These are phyloP conservation scores for Drosophila insularis DNA, from an alignment of 1,140 invertebrate species.

Conservation along the genomic window DNA sequence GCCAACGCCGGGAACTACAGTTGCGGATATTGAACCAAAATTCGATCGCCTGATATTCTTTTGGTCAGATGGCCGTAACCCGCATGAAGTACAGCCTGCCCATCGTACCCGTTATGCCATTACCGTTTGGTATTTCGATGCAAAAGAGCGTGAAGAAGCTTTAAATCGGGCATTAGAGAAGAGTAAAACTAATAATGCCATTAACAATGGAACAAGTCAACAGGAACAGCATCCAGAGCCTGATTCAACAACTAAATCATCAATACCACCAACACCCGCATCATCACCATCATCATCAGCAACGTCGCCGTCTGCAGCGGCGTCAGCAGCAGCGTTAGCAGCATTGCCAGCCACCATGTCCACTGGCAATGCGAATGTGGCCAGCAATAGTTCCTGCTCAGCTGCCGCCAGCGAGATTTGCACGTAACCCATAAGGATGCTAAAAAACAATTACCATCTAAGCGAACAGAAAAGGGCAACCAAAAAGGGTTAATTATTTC, in stretches of 20 bases:
- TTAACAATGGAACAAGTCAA: background rate
- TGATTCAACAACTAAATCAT: slow-evolving; percentile 57
- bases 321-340: slow-evolving; percentile 11
- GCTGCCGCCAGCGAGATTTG: slow-evolving; percentile 66
- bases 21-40: slow-evolving; percentile 95
- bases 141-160: slow-evolving; percentile 91
- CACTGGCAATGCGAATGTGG: slow-evolving; percentile 67
- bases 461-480: slow-evolving; percentile 58
- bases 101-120: slow-evolving; percentile 95
- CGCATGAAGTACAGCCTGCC: slow-evolving; percentile 97
- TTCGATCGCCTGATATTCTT: slow-evolving; percentile 98
- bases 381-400: slow-evolving; percentile 55
- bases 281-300: slow-evolving; percentile 26
- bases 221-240: slow-evolving; percentile 47
- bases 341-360: slow-evolving; percentile 61
- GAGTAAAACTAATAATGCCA: slow-evolving; percentile 60
- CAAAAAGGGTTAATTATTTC: slow-evolving; percentile 49
- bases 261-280: background rate
- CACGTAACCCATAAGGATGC: slow-evolving; percentile 59
- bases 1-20: slow-evolving; percentile 90
- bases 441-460: slow-evolving; percentile 24
- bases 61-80: slow-evolving; percentile 98
- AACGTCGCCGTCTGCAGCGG: slow-evolving; percentile 22
- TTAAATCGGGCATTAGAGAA: slow-evolving; percentile 81
- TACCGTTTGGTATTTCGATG: slow-evolving; percentile 98